Conservation (phyloP, 2,113 vertebrate genomes). For the Spilogale gracilis region DNA sequence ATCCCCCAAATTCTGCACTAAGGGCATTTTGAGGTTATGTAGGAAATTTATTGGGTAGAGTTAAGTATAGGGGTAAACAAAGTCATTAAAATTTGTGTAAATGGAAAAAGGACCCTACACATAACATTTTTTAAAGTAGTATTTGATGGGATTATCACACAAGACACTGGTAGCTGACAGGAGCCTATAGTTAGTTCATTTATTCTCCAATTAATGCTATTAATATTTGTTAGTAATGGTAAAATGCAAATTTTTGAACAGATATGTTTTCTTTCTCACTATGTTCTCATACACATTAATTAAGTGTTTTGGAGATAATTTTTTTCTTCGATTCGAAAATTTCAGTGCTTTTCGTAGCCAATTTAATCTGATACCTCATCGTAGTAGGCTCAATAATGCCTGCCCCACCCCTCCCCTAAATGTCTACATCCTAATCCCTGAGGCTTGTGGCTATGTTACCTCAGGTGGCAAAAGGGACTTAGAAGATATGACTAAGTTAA, state of each 20-base stretch:
- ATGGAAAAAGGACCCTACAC: background rate
- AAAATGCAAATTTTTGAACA: conserved; percentile 30
- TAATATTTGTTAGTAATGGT: conserved; percentile 35
- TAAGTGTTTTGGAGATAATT: background rate
- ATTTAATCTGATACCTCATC: background rate
- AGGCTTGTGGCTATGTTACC: background rate
- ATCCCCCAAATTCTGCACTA: background rate
- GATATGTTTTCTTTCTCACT: conserved; percentile 6
- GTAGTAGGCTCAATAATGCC: background rate
- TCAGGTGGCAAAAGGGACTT: background rate
- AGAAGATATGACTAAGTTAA: background rate
- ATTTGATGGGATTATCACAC: conserved; percentile 9
- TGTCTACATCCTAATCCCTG: background rate
- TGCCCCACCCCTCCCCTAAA: accelerated
- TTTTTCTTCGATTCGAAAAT: background rate
- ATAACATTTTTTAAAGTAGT: background rate
- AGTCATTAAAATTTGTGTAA: background rate
- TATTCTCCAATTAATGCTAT: conserved; percentile 33
- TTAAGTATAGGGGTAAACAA: background rate
- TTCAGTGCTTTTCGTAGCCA: background rate
- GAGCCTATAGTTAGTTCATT: background rate
- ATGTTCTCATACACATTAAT: background rate
- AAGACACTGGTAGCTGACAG: background rate
- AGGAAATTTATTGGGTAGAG: background rate
- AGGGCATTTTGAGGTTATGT: background rate